Evolutionary conservation across 2,888 invertebrate species (phyloP).

Genomic region (Bombyx huttoni): DNA sequence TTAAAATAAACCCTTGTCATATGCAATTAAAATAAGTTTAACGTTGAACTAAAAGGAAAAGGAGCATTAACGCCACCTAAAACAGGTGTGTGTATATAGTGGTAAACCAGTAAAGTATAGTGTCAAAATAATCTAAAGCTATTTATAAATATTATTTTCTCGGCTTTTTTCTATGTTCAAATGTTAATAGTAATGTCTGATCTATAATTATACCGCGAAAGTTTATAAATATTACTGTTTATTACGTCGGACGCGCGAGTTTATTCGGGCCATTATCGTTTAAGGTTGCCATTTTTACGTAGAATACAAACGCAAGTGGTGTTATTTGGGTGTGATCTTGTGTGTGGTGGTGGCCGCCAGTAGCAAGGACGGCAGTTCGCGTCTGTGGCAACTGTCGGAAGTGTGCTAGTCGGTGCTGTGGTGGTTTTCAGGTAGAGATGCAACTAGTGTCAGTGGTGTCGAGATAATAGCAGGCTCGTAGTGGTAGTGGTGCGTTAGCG

Average conservation of each 20-base stretch:
- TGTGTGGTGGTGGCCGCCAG: conserved; percentile 20
- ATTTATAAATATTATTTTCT: conserved; percentile 74
- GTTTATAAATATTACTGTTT: conserved; percentile 71
- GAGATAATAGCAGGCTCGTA: conserved; percentile 29
- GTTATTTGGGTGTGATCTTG: conserved; percentile 43
- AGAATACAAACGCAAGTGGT: conserved; percentile 52
- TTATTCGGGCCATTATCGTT: conserved; percentile 48
- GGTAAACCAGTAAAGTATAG: conserved; percentile 67
- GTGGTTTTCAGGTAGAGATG: conserved; percentile 63
- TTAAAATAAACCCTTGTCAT: conserved; percentile 55
- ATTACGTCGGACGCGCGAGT: conserved; percentile 55
- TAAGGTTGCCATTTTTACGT: conserved; percentile 71
- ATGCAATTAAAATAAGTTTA: conserved; percentile 45
- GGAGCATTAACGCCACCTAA: conserved; percentile 65
- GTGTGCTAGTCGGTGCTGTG: conserved; percentile 22
- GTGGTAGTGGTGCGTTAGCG: conserved; percentile 59
- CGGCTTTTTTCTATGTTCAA: conserved; percentile 71
- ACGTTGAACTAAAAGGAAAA: conserved; percentile 51
- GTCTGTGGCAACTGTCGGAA: conserved; percentile 1
- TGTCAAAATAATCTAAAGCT: conserved; percentile 72
- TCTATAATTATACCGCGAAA: conserved; percentile 70
- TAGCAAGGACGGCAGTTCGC: conserved; percentile 7
- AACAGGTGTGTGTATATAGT: conserved; percentile 70
- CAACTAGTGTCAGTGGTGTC: conserved; percentile 66
- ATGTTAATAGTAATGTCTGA: conserved; percentile 70